Conservation (phyloP, 2,888 invertebrate species). For the Dynastes maya region DNA sequence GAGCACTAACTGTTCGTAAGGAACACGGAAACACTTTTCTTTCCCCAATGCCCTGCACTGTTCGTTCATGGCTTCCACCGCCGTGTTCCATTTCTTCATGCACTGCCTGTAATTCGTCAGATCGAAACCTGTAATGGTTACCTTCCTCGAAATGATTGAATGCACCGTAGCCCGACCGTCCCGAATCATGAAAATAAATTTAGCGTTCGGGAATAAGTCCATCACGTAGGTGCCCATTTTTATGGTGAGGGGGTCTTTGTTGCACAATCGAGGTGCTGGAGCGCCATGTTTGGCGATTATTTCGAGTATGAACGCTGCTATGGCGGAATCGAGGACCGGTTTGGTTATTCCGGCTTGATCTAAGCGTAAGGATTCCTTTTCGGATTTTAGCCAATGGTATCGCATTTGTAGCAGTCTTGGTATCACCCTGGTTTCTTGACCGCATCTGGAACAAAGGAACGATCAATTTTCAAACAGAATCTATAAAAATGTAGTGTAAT, state of each 20-base stretch:
- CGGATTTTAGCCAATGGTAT: slow-evolving; percentile 95
- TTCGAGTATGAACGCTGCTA: slow-evolving; percentile 97
- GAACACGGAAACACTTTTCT: slow-evolving; percentile 87
- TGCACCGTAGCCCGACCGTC: slow-evolving; percentile 99
- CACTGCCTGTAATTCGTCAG: slow-evolving; percentile 94
- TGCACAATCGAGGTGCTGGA: slow-evolving; percentile 94
- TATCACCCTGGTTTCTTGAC: slow-evolving; percentile 97
- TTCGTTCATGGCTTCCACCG: slow-evolving; percentile 94
- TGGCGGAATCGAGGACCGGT: slow-evolving; percentile 93
- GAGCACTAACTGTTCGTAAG: slow-evolving; percentile 97
- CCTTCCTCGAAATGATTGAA: slow-evolving; percentile 96
- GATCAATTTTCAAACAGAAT: no score
- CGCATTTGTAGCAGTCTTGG: slow-evolving; percentile 96
- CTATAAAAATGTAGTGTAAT: no score
- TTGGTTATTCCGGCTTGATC: slow-evolving; percentile 96
- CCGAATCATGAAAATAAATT: slow-evolving; percentile 98
- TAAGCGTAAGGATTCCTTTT: slow-evolving; percentile 91
- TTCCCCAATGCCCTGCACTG: slow-evolving; percentile 90
- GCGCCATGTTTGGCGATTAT: slow-evolving; percentile 97
- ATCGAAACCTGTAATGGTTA: slow-evolving; percentile 84
- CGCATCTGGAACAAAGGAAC: slow-evolving; percentile 78
- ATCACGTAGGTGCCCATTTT: slow-evolving; percentile 97
- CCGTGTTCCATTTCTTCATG: slow-evolving; percentile 96
- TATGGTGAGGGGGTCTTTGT: slow-evolving; percentile 98
- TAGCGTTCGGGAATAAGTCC: slow-evolving; percentile 96